Conservation (phyloP, 2,113 vertebrate species). For the Myotis lucifugus region DNA sequence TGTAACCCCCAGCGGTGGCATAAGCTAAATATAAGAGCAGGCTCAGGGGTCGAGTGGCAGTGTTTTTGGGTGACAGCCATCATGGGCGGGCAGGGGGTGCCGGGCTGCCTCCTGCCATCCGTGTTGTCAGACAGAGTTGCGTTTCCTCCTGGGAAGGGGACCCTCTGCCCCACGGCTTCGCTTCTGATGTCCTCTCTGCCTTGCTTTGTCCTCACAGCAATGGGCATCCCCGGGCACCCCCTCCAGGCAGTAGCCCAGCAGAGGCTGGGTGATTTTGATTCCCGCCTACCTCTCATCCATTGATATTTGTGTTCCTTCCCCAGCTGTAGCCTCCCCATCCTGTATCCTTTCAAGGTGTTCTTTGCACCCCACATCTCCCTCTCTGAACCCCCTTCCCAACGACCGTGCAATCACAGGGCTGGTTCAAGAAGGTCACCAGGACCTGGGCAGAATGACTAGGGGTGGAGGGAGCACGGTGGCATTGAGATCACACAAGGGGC, state of each 20-base stretch:
- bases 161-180: fast-evolving
- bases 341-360: not conserved
- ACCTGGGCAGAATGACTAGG: not conserved
- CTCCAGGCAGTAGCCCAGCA: not conserved
- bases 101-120: not conserved
- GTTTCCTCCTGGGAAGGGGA: not conserved
- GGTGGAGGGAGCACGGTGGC: no score
- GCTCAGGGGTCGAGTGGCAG: not conserved
- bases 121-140: fast-evolving
- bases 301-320: not conserved
- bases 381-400: not conserved
- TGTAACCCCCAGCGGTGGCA: not conserved
- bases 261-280: not conserved
- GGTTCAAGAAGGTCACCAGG: not conserved
- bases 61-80: not conserved
- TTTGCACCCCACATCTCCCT: not conserved
- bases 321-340: not conserved
- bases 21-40: constrained; percentile 29
- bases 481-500: not conserved
- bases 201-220: not conserved
- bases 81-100: not conserved
- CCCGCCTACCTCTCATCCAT: fast-evolving
- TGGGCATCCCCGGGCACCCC: not conserved
- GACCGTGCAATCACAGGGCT: not conserved
- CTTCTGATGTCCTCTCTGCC: not conserved